Evolutionary conservation across 2,888 invertebrate species (phyloP), one percentile per base, ranked within the genome.

Genomic region (Odontocerum albicorne): DNA sequence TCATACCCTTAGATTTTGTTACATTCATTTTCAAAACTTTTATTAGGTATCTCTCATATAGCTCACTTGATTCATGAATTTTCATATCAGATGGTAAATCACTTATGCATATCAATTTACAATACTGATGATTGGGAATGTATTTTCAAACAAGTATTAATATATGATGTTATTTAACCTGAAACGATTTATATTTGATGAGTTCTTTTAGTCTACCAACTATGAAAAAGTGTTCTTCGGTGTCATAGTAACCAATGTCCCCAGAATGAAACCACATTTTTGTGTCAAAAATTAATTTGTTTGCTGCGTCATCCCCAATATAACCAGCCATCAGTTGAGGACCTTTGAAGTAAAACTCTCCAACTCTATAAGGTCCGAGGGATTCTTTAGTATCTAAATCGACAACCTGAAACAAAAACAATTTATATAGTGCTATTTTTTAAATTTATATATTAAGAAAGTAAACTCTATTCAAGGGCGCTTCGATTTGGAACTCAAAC

Each of bases 161-260:
- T n/a, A n/a, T n/a, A n/a, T n/a, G n/a, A n/a, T n/a, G n/a, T n/a
- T n/a, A n/a, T n/a, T n/a, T 36, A 36, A 90, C 89, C 81, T 90
- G 87, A 65, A 85, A 88, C 33, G 87, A 92, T 70, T 94, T 93
- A 66, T 91, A 92, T 70, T 95, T 95, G 65, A 95, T 94, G 19
- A 95, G 82, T 67, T 94, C 93, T 68, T 95, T 95, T 16, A 92
- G 73, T 57, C 94, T 76, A 69, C 92, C 95, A 1, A 92, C 88
- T 60, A 94, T 84, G 65, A 81, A 92, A 70, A 91, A 87, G 68
- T 80, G 85, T 1, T 85, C 86, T 13, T 92, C 84, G 1, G 82
- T 69, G 66, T 93, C 91, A 63, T 85, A 90, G 68, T 88, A 90
- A 1, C 88, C 93, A 62, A 94, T 74, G 68, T 94, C 94, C 0